A percentile compares a stretch with the other conserved stretches of the same genome.
Evolutionary conservation across 2,888 invertebrate genomes (phyloP).

Genomic region (Amphimallon solstitiale): DNA sequence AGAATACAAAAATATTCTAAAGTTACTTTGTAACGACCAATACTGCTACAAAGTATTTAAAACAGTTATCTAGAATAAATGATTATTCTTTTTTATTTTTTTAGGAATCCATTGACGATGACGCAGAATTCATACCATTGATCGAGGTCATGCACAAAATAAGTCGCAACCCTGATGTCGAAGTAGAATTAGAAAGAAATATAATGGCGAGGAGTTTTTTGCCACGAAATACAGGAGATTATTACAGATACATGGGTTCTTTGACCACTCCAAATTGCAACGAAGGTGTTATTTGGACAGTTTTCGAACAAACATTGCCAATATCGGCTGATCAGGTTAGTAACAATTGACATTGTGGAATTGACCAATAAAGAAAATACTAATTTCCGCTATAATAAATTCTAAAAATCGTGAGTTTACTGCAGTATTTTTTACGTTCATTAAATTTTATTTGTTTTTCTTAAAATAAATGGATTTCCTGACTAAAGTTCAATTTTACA

Average conservation of each 20-base stretch:
- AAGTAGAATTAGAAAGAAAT: constrained; percentile 29
- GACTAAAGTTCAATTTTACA: too few species aligned
- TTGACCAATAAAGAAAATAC: too few species aligned
- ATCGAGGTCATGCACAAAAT: constrained; percentile 52
- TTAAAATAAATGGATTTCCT: too few species aligned
- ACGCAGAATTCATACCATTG: constrained; percentile 55
- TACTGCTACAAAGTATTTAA: neutral
- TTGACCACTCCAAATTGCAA: constrained; percentile 79
- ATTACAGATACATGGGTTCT: constrained; percentile 74
- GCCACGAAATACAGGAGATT: constrained; percentile 64
- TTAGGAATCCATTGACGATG: constrained; percentile 59
- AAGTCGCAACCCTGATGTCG: constrained; percentile 43
- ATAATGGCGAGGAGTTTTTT: constrained; percentile 60
- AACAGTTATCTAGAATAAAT: neutral
- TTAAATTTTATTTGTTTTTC: too few species aligned
- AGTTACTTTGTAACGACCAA: too few species aligned
- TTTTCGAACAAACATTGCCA: constrained; percentile 67
- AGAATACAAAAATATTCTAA: too few species aligned
- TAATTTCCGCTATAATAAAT: too few species aligned
- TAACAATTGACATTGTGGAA: too few species aligned
- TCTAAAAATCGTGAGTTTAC: too few species aligned
- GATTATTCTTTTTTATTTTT: constrained; percentile 35
- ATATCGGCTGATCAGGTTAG: constrained; percentile 52
- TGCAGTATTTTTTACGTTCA: too few species aligned
- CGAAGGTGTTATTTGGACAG: constrained; percentile 80